Percentiles rank a stretch among this genome's conserved stretches.
phyloP scores from a whole-genome alignment of 2,113 vertebrate species.

The Choloepus hoffmanni region DNA sequence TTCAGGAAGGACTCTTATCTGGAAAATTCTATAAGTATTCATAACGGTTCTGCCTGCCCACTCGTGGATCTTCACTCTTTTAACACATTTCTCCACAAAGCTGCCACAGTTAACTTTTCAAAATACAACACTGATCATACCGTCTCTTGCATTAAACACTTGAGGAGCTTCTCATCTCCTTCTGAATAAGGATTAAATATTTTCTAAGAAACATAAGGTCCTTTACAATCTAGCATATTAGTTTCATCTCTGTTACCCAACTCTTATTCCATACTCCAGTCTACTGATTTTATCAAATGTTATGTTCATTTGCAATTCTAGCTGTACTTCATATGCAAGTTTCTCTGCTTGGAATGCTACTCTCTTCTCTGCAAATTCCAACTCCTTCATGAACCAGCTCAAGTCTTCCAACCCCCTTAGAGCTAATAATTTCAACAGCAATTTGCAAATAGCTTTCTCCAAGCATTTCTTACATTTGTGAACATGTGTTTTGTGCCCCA shows the following conservation, averaged over 20 bases:
- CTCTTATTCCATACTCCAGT: neutral
- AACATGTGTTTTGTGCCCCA: neutral
- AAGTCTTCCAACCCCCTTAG: neutral
- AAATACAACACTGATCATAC: neutral
- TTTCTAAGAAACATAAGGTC: slow-evolving; percentile 38
- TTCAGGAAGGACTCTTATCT: neutral
- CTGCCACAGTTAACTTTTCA: neutral
- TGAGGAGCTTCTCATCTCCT: neutral
- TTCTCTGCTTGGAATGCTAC: neutral
- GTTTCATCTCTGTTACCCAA: slow-evolving; percentile 3
- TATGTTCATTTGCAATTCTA: neutral
- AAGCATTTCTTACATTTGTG: neutral
- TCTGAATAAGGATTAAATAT: slow-evolving; percentile 43
- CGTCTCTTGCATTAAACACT: neutral
- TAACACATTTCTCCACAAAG: neutral
- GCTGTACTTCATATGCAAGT: neutral
- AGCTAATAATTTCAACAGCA: neutral
- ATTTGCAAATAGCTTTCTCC: neutral
- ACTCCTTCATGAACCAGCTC: neutral
- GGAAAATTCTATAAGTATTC: neutral
- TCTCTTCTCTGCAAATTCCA: neutral
- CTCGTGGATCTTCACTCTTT: neutral
- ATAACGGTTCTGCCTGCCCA: neutral
- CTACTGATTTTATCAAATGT: slow-evolving; percentile 35
- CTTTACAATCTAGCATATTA: neutral